Base-by-base conservation (phyloP, 2,888 invertebrate species). In the Lumbricus terrestris region DNA sequence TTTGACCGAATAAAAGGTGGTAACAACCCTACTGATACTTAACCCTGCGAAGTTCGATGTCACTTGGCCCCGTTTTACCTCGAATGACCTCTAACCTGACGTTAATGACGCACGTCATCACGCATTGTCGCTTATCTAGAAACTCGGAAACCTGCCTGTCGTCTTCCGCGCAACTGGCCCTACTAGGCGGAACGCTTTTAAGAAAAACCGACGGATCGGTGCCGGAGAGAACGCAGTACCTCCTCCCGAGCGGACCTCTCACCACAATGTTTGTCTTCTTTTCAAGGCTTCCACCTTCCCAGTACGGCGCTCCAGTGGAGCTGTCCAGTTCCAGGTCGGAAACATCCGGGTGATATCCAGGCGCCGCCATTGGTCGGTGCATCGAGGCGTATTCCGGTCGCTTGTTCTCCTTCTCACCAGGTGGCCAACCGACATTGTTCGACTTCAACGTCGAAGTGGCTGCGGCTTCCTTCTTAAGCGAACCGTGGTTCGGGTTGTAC, bases 141-240 rank as follows among this genome's bases (percentile, higher is more conserved):
- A 13, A 85, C 37, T 85, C 37, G 6, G 23, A 4, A 35, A 85
- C 18, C 20, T 85, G 35, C 37, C 23, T 35, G 6, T 34, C 20
- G 35, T 85, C 85, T 34, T 85, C 85, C n/a, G 85, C 37, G n/a
- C 29, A 69, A 69, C 29, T 69, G 69, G 69, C 69, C 11, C 29
- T 47, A 2, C 47, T 16, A 35, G 85, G 85, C 3, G 34, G 33
- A 0, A 23, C 23, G 34, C 35, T 23, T 34, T 85, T 37, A 34
- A 85, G 85, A 35, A 85, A 85, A 29, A 85, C 85, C 3, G 85
- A 85, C 13, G 85, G 85, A 85, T 85, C 85, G 3, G 85, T 85
- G 85, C 85, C 85, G 35, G 85, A 85, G 29, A 85, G 85, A 34
- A 85, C 85, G 85, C 85, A 85, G 85, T 85, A 85, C 37, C 85